A percentile compares a stretch with the other conserved stretches of the same genome.
Evolutionary conservation across 1,140 invertebrate genomes (phyloP).

Genomic region (Cydia strobilella): DNA sequence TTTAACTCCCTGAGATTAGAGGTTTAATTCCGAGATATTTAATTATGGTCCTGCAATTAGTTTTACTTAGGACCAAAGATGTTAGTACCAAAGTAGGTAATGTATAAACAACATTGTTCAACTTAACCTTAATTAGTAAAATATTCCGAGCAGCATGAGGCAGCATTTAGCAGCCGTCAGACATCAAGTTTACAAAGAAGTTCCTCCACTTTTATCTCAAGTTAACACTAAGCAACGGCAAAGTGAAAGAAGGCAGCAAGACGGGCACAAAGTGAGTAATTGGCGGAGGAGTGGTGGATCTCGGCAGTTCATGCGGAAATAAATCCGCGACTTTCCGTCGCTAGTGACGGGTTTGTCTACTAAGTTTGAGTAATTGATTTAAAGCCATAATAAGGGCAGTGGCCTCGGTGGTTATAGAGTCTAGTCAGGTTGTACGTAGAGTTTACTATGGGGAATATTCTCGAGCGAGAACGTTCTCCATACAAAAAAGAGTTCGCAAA

Average conservation of each 20-base stretch:
- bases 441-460: too few species aligned
- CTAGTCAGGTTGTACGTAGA: too few species aligned
- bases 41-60: too few species aligned
- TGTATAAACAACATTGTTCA: background rate
- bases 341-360: constrained; percentile 4
- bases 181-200: constrained; percentile 15
- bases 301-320: constrained; percentile 15
- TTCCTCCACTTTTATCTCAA: constrained; percentile 14
- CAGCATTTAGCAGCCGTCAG: background rate
- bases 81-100: too few species aligned
- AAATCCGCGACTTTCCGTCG: constrained; percentile 8
- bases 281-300: constrained; percentile 15
- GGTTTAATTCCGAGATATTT: too few species aligned
- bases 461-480: too few species aligned
- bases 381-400: background rate
- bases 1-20: too few species aligned
- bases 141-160: background rate
- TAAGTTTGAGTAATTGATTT: background rate
- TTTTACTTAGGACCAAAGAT: too few species aligned
- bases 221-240: constrained; percentile 15
- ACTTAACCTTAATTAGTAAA: background rate
- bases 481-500: too few species aligned
- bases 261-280: constrained; percentile 11
- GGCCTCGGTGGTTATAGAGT: too few species aligned
- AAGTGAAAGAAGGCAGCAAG: background rate